Evolutionary conservation across 92 coral and sea anemone species (phyloP).

Genomic region (Epizoanthus rinbou): DNA sequence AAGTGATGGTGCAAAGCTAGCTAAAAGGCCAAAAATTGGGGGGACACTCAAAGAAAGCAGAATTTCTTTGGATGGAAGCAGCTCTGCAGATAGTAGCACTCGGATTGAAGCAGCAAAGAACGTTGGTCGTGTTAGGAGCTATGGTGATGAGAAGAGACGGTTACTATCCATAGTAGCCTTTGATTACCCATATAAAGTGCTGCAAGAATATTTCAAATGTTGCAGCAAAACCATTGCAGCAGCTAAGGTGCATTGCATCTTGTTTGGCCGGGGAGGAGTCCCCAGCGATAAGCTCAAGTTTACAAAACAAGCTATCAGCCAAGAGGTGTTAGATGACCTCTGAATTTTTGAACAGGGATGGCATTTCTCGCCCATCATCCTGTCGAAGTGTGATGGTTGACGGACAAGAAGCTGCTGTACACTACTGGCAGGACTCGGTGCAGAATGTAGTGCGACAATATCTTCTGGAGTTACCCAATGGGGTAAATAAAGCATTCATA

Average conservation of each 20-base stretch:
- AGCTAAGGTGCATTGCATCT: slow-evolving; percentile 51
- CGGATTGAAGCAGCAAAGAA: not conserved
- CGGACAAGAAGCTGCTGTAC: slow-evolving; percentile 48
- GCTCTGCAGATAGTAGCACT: not conserved
- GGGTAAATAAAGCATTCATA: not conserved
- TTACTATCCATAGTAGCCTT: slow-evolving; percentile 35
- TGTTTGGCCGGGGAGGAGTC: slow-evolving; percentile 60
- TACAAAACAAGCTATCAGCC: slow-evolving; percentile 38
- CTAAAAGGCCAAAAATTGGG: not conserved
- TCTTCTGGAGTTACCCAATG: slow-evolving; percentile 32
- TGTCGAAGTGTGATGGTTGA: slow-evolving; percentile 55
- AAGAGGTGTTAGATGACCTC: slow-evolving; percentile 36
- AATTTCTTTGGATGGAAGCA: not conserved
- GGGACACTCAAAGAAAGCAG: not conserved
- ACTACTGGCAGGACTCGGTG: slow-evolving; percentile 49
- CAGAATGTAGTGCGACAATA: slow-evolving; percentile 30
- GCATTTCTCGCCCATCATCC: slow-evolving; percentile 48
- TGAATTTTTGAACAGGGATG: slow-evolving; percentile 53
- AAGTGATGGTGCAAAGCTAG: too few relatives aligned
- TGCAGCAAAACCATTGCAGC: slow-evolving; percentile 16
- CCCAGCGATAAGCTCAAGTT: slow-evolving; percentile 35
- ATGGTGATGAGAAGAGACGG: slow-evolving; percentile 30
- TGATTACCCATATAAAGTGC: slow-evolving; percentile 19
- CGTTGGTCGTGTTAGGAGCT: not conserved
- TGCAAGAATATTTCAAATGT: slow-evolving; percentile 20